A percentile compares a stretch with the other conserved stretches of the same genome.
Conservation (phyloP, 92 coral and sea anemone species). For the Heteractis magnifica region DNA sequence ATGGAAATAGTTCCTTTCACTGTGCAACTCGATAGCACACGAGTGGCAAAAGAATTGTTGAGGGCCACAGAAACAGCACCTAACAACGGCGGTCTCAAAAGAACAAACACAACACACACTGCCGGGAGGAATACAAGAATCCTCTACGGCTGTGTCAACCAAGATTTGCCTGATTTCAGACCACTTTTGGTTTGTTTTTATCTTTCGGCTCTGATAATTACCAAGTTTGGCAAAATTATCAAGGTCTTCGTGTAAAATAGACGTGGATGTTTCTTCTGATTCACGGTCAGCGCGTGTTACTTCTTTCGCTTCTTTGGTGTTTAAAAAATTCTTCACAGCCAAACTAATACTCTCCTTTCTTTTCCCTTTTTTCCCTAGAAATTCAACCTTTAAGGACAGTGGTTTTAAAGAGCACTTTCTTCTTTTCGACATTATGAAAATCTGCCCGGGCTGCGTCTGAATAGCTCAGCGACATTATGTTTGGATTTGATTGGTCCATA, state of each 20-base stretch:
- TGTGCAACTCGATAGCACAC: background rate
- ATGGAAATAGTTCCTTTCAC: background rate
- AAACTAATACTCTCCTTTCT: slow-evolving; percentile 15
- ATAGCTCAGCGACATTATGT: background rate
- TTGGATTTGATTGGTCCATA: background rate
- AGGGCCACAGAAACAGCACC: slow-evolving; percentile 23
- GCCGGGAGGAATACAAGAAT: background rate
- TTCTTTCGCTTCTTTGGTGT: background rate
- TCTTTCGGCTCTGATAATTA: background rate
- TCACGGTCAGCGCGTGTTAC: too few relatives aligned
- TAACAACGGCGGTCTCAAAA: background rate
- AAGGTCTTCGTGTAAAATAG: background rate
- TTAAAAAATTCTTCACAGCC: background rate
- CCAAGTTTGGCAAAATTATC: background rate
- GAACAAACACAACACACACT: background rate
- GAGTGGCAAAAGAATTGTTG: slow-evolving; percentile 11
- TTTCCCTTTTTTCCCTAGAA: slow-evolving; percentile 9
- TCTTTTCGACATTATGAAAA: slow-evolving; percentile 8
- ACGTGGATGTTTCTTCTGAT: background rate
- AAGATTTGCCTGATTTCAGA: slow-evolving; percentile 6
- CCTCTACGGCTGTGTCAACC: background rate
- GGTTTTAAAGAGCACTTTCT: slow-evolving; percentile 18
- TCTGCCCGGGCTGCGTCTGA: background rate
- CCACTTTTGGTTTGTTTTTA: slow-evolving; percentile 7
- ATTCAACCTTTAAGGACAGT: background rate